phyloP scores from a whole-genome alignment of 2,888 invertebrate species.

The Lacanobia wlatinum region DNA sequence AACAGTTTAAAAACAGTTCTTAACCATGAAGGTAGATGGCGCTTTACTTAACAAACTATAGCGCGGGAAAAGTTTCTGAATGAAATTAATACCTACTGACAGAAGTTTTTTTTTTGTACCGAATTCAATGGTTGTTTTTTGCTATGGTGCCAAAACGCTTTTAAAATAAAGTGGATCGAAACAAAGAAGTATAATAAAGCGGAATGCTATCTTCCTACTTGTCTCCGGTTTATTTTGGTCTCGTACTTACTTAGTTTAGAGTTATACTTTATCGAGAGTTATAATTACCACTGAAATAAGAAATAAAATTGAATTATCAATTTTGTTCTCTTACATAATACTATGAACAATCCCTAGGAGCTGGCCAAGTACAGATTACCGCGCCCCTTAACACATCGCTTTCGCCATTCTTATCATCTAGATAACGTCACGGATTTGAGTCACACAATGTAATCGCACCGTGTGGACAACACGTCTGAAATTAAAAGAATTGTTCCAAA shows the following conservation, averaged over 20 bases:
- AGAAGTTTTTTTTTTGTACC: not conserved
- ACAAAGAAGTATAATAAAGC: too few relatives aligned
- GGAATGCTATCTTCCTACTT: too few relatives aligned
- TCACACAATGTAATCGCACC: conserved; percentile 81
- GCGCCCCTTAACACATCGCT: conserved; percentile 63
- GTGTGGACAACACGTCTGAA: conserved; percentile 74
- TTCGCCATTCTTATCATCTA: conserved; percentile 81
- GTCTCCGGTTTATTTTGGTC: not conserved
- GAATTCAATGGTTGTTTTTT: not conserved
- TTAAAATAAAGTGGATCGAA: too few relatives aligned
- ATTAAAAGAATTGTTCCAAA: conserved; percentile 53
- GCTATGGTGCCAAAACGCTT: not conserved
- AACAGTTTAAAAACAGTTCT: conserved; percentile 9
- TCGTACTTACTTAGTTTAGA: not conserved
- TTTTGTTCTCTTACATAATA: conserved; percentile 24
- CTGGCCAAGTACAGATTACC: conserved; percentile 54
- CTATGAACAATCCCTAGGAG: conserved; percentile 32
- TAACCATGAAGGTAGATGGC: conserved; percentile 30
- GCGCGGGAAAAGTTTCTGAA: conserved; percentile 18
- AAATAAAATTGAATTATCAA: not conserved
- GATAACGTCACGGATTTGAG: conserved; percentile 85
- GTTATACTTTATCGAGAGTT: not conserved
- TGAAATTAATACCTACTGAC: not conserved
- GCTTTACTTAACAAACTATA: conserved; percentile 2
- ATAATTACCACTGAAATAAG: not conserved